Evolutionary conservation across 92 coral and sea anemone genomes (phyloP), one percentile per base, ranked within the genome.

Genomic region (Epizoanthus illoricatus): DNA sequence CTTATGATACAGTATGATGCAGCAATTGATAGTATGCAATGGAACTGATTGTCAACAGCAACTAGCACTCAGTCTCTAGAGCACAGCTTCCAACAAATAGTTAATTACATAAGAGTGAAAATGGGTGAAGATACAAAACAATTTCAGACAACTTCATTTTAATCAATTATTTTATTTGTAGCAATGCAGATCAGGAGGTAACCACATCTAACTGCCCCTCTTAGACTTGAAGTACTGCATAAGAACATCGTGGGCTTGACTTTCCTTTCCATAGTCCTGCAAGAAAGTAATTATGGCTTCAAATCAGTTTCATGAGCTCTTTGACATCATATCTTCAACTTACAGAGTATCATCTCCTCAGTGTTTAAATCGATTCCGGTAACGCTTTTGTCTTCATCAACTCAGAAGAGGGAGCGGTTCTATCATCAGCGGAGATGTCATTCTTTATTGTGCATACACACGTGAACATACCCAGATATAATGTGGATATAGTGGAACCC

Each of bases 141-240:
- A 21, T 65, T 19, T 36, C 15, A 47, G 47, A 56, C 87, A 67
- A 62, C 17, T 24, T 20, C 15, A 60, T 5, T 65, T 68, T 85
- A 23, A 65, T 49, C 39, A 41, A 36, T 45, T 90, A 71, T 70
- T 84, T 82, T 70, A 81, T 88, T 88, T 59, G 13, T 71, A 54
- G 24, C 63, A 47, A 45, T 80, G 65, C 75, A 80, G 42, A 41
- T 71, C 63, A 71, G 84, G 36, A 82, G 76, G 40, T 24, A 15
- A 17, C 72, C 19, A 54, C 10, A 2, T 52, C 86, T 88, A 96
- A 11, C 85, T 80, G 88, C 95, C 89, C 47, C 98, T 89, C 87
- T 96, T 96, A 88, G 98, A 88, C 90, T 96, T 96, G 92, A 92
- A 88, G 90, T 96, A 96, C 75, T 96, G 94, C 94, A 90, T 96